Conservation (phyloP, 2,113 vertebrate genomes). For the Anguilla rostrata region DNA sequence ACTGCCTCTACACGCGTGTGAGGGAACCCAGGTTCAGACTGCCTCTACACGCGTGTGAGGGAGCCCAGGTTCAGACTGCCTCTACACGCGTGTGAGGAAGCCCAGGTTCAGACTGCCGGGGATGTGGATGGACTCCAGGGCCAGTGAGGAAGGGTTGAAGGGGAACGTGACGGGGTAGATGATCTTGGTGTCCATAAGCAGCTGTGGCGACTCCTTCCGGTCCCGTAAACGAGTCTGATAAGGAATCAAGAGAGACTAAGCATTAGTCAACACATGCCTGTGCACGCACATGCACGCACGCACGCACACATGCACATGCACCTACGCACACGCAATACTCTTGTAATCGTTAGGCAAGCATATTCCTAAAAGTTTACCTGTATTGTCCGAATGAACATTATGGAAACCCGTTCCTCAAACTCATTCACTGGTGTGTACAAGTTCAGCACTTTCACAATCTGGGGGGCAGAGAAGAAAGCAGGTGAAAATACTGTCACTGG, state of each 20-base stretch:
- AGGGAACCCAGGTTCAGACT: constrained; percentile 93
- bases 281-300: not conserved
- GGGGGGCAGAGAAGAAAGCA: constrained; percentile 31
- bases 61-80: constrained; percentile 87
- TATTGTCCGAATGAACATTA: constrained; percentile 95
- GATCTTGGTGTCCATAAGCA: constrained; percentile 97
- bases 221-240: constrained; percentile 89
- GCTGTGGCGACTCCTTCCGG: constrained; percentile 89
- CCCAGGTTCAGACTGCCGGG: constrained; percentile 87
- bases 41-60: constrained; percentile 86
- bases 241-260: constrained; percentile 12
- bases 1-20: constrained; percentile 51
- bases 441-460: constrained; percentile 98
- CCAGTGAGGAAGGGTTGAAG: constrained; percentile 90
- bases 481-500: not conserved
- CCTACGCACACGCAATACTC: not conserved
- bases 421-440: constrained; percentile 98
- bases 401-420: constrained; percentile 95
- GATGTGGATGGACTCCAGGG: constrained; percentile 96
- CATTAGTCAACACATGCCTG: not conserved
- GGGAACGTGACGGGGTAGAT: constrained; percentile 98
- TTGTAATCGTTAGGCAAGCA: not conserved
- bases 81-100: constrained; percentile 91
- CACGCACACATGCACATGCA: not conserved
- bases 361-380: constrained; percentile 74